Conservation (phyloP, 2,113 vertebrate genomes). For the Siniperca chuatsi region DNA sequence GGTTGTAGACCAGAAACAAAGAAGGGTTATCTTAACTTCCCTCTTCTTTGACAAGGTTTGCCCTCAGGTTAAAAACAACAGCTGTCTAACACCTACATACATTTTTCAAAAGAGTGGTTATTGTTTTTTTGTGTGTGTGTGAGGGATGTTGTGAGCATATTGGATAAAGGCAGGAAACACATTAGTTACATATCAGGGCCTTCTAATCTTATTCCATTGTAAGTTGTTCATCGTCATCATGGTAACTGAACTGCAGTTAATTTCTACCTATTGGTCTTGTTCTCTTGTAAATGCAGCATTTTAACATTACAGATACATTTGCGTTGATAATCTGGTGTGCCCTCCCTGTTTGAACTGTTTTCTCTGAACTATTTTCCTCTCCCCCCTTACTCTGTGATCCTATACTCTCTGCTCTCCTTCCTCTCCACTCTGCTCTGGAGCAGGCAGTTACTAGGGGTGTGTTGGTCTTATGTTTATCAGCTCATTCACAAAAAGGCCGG, state of each 20-base stretch:
- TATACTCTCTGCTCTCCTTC: slow-evolving; percentile 75
- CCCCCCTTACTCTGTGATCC: slow-evolving; percentile 77
- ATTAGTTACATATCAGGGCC: slow-evolving; percentile 24
- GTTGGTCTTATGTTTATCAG: slow-evolving; percentile 77
- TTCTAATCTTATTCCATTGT: slow-evolving; percentile 33
- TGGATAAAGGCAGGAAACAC: slow-evolving; percentile 33
- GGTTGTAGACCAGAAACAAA: slow-evolving; percentile 63
- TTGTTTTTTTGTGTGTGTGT: slow-evolving; percentile 53
- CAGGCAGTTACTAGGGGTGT: slow-evolving; percentile 77
- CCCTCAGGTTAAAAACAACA: slow-evolving; percentile 75
- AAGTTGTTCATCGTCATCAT: slow-evolving; percentile 3
- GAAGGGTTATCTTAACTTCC: slow-evolving; percentile 60
- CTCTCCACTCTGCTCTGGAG: slow-evolving; percentile 80
- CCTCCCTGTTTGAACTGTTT: slow-evolving; percentile 62
- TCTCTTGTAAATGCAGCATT: slow-evolving; percentile 23
- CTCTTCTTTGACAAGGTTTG: slow-evolving; percentile 52
- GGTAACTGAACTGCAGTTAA: not conserved
- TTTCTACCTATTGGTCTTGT: not conserved
- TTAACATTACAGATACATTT: slow-evolving; percentile 41
- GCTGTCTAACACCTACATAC: slow-evolving; percentile 73
- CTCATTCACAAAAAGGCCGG: slow-evolving; percentile 27
- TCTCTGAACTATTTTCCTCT: slow-evolving; percentile 57
- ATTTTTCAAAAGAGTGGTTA: slow-evolving; percentile 56
- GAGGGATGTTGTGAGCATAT: slow-evolving; percentile 25
- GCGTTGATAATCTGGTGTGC: slow-evolving; percentile 39